Evolutionary conservation across 2,113 vertebrate genomes (phyloP).

Genomic region (Pangasianodon gigas): DNA sequence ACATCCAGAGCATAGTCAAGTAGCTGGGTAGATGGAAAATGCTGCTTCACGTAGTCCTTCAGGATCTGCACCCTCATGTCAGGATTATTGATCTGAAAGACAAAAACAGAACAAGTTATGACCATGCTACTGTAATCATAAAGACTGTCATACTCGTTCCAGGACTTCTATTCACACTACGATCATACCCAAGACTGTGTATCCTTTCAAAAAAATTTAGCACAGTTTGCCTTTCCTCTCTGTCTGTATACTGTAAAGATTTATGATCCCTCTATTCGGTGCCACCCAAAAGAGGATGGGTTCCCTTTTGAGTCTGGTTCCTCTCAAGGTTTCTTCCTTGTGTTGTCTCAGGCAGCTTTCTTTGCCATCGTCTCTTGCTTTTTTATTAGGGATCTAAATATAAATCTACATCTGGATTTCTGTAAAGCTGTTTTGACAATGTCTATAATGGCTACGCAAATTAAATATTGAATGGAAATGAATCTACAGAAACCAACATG

Average conservation of each 20-base stretch:
- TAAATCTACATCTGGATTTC: background rate
- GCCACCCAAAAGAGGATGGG: background rate
- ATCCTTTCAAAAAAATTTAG: background rate
- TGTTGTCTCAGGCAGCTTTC: too few relatives aligned
- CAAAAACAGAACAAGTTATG: background rate
- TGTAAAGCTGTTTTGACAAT: background rate
- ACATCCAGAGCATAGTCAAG: constrained; percentile 95
- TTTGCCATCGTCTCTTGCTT: background rate
- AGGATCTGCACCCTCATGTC: constrained; percentile 98
- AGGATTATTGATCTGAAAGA: constrained; percentile 91
- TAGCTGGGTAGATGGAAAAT: constrained; percentile 89
- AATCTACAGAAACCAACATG: background rate
- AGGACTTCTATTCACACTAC: background rate
- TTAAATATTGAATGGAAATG: background rate
- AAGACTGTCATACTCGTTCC: background rate
- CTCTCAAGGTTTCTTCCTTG: background rate
- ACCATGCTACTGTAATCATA: background rate
- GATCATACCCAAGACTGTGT: background rate
- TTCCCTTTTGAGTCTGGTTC: background rate
- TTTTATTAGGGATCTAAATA: background rate
- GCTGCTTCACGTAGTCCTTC: constrained; percentile 93
- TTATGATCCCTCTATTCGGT: background rate
- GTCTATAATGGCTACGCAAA: background rate
- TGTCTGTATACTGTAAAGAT: background rate
- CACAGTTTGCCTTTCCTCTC: too few relatives aligned